Percentiles rank a stretch among this genome's conserved stretches.
Conservation (phyloP, 2,113 vertebrate species). For the Damaliscus lunatus region DNA sequence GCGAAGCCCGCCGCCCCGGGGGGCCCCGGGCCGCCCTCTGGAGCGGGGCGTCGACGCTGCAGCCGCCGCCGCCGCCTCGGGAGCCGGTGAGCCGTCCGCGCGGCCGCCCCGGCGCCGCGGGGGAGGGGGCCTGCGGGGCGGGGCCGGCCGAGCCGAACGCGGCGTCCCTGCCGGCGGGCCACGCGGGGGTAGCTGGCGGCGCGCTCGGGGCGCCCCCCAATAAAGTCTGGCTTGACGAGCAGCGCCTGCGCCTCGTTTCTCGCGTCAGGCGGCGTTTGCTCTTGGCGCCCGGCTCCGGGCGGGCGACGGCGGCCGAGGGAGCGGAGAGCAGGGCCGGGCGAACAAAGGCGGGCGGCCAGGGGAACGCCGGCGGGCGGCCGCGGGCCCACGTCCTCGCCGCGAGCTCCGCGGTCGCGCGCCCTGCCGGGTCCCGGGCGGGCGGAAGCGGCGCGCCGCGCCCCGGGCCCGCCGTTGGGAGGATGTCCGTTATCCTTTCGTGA, state of each 20-base stretch:
- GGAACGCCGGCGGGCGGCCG: background rate
- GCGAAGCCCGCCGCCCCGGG: background rate
- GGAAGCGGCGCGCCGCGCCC: conserved; percentile 43
- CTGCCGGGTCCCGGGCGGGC: background rate
- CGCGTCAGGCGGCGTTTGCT: background rate
- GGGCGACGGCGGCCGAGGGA: background rate
- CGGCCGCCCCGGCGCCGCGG: background rate
- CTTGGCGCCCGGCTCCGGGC: background rate
- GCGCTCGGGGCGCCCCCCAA: background rate
- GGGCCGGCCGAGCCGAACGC: background rate
- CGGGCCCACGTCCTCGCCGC: background rate
- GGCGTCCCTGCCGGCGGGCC: background rate
- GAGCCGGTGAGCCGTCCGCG: conserved; percentile 35
- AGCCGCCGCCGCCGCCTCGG: background rate
- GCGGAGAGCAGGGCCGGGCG: background rate
- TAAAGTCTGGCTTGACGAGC: conserved; percentile 54
- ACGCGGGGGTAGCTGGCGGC: background rate
- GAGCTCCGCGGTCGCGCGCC: background rate
- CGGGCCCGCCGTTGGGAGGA: conserved; percentile 27
- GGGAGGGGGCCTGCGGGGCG: background rate
- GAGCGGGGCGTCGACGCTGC: background rate
- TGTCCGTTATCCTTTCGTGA: conserved; percentile 59
- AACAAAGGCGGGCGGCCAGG: background rate
- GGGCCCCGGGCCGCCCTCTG: background rate
- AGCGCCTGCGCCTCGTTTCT: conserved; percentile 25